Evolutionary conservation across 2,888 invertebrate species (phyloP), one percentile per base, ranked within the genome.

Genomic region (Pterostichus niger): DNA sequence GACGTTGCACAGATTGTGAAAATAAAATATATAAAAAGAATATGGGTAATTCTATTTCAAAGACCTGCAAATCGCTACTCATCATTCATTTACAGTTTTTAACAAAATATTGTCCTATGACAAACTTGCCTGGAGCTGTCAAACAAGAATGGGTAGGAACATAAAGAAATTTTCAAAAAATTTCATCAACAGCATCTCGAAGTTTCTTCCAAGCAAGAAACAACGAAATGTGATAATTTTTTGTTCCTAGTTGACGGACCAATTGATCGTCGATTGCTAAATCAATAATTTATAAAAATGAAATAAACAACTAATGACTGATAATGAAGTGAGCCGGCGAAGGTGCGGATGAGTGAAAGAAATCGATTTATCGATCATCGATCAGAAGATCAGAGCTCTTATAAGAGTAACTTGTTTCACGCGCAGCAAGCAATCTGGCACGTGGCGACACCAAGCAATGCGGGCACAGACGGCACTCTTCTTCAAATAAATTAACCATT

Each of bases 111-210:
- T 82, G 56, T 59, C 82, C 82, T 82, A 82, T 49, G 35, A 61
- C 73, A 82, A 82, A 64, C 79, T 79, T 79, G 79, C 52, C 49
- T 77, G 77, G 33, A 35, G 61, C 59, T 73, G 31, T 46, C 24
- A 59, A 61, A 59, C 79, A 79, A 79, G 79, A 79, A 64, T 64
- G 79, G 52, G 44, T 79, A 79, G 79, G 64, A 78, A 79, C 68
- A 46, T 40, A 10, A 5, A 44, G 54, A 56, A 56, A 56, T 78
- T 78, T 78, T 59, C 31, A 49, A 54, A 77, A 78, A 79, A 79
- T 64, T 79, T 79, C 64, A 40, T 46, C 49, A 40, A 46, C 61
- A 49, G 44, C 49, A 79, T 64, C 13, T 44, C 52, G 52, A 31
- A 31, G 35, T 68, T 79, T 79, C 79, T 79, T 33, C n/a, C 15